These are phyloP conservation scores for Heliothis peltigera DNA, from an alignment of 2,888 invertebrate species.

Conservation along the genomic window DNA sequence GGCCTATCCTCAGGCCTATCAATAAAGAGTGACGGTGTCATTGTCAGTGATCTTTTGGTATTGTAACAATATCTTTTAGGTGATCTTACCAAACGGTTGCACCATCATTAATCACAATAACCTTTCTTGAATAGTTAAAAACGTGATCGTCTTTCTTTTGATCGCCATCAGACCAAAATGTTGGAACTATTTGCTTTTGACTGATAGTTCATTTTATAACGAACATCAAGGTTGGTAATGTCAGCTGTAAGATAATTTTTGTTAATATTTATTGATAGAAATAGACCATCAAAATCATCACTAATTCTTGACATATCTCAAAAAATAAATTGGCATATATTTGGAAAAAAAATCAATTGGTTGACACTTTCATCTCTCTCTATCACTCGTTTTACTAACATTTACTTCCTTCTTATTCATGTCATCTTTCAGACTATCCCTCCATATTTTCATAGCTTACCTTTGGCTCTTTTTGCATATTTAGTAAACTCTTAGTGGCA, in stretches of 20 bases:
- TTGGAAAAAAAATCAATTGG: too few relatives aligned
- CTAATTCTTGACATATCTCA: too few relatives aligned
- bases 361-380: too few relatives aligned
- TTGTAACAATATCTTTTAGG: neutral
- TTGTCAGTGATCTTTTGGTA: slow-evolving; percentile 1
- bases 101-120: slow-evolving; percentile 24
- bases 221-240: neutral
- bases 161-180: slow-evolving; percentile 50
- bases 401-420: too few relatives aligned
- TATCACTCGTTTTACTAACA: too few relatives aligned
- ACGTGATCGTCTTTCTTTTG: slow-evolving; percentile 45
- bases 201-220: slow-evolving; percentile 39
- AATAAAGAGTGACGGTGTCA: neutral
- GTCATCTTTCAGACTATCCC: too few relatives aligned
- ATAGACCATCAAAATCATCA: neutral
- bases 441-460: too few relatives aligned
- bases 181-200: slow-evolving; percentile 27
- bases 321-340: too few relatives aligned
- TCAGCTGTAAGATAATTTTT: neutral
- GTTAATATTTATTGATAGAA: neutral
- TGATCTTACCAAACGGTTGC: slow-evolving; percentile 7
- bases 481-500: too few relatives aligned
- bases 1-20: too few relatives aligned
- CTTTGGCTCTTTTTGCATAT: too few relatives aligned
- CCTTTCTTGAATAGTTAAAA: slow-evolving; percentile 36